A percentile compares a stretch with the other conserved stretches of the same genome.
Conservation (phyloP, 2,113 vertebrate genomes). For the Rhabdomys dilectus region DNA sequence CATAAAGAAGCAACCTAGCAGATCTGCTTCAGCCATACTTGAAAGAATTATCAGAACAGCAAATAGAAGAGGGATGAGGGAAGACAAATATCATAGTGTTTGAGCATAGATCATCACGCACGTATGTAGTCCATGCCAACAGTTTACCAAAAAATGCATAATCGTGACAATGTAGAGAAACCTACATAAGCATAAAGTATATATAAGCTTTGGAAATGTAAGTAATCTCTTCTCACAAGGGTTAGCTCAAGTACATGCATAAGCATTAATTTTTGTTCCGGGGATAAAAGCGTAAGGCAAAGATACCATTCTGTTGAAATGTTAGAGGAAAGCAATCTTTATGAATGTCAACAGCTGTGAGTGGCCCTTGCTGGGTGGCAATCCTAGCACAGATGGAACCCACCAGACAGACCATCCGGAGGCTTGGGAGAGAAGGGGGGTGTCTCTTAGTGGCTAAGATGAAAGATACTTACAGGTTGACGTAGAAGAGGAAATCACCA, state of each 20-base stretch:
- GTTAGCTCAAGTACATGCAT: background rate
- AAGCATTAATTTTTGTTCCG: background rate
- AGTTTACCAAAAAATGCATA: background rate
- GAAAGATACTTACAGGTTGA: conserved; percentile 30
- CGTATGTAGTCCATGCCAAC: too few species aligned
- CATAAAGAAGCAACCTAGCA: background rate
- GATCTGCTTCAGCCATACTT: background rate
- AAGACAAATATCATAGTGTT: background rate
- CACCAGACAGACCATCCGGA: background rate
- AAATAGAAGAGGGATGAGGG: background rate
- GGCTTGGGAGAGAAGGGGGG: conserved; percentile 5
- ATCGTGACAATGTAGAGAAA: background rate
- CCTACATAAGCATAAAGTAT: background rate
- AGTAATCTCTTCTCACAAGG: background rate
- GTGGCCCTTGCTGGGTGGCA: background rate
- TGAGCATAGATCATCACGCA: background rate
- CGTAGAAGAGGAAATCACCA: conserved; percentile 24
- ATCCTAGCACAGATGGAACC: background rate
- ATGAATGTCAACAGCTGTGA: background rate
- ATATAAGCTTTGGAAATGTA: background rate
- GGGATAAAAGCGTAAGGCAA: background rate
- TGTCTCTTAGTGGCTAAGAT: background rate
- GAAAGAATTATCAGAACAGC: background rate
- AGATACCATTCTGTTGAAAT: conserved; percentile 33
- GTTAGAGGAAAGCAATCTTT: background rate